Evolutionary conservation across 2,888 invertebrate genomes (phyloP), one percentile per base, ranked within the genome.

Genomic region (Hipparchia semele): DNA sequence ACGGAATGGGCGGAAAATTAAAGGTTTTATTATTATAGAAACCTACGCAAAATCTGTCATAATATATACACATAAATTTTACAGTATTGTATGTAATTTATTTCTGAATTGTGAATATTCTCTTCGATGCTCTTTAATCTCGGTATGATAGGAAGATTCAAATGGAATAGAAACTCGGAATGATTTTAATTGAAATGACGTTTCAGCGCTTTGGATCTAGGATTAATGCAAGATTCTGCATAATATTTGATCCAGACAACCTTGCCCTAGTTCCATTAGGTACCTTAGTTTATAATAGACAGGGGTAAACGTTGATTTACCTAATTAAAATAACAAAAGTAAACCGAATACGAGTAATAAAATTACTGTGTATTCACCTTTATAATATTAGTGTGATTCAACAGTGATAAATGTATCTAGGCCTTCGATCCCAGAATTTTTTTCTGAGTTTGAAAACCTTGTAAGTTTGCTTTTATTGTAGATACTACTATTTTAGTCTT

Each of bases 171-270:
- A 77, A 80, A 82, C 80, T 80, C 74, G 75, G 80, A 80, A 80
- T 76, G 78, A 79, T 80, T 86, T 87, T 86, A 89, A 88, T 89
- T 89, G 87, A 87, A 85, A 79, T 83, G 80, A 82, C 79, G 80
- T 79, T 78, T 62, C 61, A 6, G 66, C 73, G 78, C 71, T 68
- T 54, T 65, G 33, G 53, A 68, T 13, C 73, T 39, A 39, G 53
- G 58, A 67, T 74, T 74, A 67, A 66, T 68, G 72, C 66, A 61
- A 68, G 68, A 72, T 69, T 68, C 68, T 71, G 69, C 53, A 73
- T 72, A 73, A 73, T 72, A 73, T 71, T 60, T 74, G 59, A 39
- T 68, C 53, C 56, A 13, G 56, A 69, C 60, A 51, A 62, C 60
- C 4, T 51, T 53, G 10, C 59, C 33, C 23, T 33, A 5, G 33